Evolutionary conservation across 2,797 vertebrate species (phyloP).

Genomic region (Ambastaia sidthimunki): DNA sequence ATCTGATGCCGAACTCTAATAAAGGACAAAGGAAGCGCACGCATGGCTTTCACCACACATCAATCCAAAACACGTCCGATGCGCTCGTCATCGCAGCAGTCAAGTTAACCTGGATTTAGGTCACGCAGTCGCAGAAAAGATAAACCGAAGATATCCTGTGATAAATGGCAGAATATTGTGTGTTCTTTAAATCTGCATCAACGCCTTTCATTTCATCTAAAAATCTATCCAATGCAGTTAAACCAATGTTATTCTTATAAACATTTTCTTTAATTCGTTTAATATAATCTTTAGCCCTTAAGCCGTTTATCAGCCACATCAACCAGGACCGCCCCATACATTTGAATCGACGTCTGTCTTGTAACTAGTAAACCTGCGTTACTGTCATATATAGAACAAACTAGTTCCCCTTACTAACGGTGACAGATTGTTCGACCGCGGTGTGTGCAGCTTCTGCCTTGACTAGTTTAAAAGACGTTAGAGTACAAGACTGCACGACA

Average conservation of each 20-base stretch:
- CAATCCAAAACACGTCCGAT: neutral
- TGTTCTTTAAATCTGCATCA: neutral
- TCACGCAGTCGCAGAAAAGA: conserved; percentile 54
- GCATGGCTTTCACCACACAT: conserved; percentile 65
- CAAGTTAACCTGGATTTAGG: conserved; percentile 58
- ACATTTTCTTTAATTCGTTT: conserved; percentile 62
- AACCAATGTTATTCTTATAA: neutral
- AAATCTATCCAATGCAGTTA: neutral
- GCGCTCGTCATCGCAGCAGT: conserved; percentile 23
- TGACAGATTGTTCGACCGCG: neutral
- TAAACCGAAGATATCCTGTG: conserved; percentile 5
- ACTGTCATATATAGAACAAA: neutral
- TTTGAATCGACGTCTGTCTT: conserved; percentile 38
- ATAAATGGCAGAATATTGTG: conserved; percentile 9
- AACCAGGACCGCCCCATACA: conserved; percentile 49
- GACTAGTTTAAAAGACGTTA: neutral
- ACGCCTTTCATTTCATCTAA: neutral
- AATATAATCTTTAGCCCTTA: conserved; percentile 70
- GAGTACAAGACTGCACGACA: neutral
- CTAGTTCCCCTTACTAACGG: neutral
- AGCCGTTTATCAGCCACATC: conserved; percentile 63
- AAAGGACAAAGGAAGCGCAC: conserved; percentile 78
- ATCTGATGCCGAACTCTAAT: conserved; percentile 23
- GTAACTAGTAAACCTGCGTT: conserved; percentile 47
- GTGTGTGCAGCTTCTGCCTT: neutral